These are phyloP conservation scores for Eidolon helvum DNA, from an alignment of 2,113 vertebrate genomes.

Conservation along the genomic window DNA sequence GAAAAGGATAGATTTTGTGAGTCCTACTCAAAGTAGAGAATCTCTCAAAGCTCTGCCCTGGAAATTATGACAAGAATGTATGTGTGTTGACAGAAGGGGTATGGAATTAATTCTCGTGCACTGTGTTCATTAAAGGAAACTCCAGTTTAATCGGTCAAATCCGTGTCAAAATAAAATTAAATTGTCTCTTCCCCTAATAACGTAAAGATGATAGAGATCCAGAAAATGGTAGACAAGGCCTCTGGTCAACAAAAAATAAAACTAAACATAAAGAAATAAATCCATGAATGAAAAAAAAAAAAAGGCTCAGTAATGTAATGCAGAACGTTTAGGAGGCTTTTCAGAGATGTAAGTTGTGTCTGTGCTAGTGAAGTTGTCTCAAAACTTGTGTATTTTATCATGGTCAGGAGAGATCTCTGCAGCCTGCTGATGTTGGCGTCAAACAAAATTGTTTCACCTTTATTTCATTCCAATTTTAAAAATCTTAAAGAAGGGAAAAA, in stretches of 20 bases:
- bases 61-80: not conserved
- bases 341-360: not conserved
- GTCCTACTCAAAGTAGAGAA: not conserved
- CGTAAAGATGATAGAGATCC: not conserved
- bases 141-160: not conserved
- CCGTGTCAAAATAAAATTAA: not conserved
- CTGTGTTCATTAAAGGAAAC: not conserved
- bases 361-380: fast-evolving
- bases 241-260: not conserved
- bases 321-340: not conserved
- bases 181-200: not conserved
- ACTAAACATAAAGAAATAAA: not conserved
- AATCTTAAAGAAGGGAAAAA: not conserved
- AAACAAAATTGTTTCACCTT: not conserved
- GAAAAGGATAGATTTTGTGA: not conserved
- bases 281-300: not conserved
- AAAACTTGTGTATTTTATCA: not conserved
- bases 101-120: not conserved
- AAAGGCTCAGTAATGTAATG: not conserved
- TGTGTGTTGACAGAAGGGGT: too few relatives aligned
- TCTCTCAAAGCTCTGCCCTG: not conserved
- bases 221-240: not conserved
- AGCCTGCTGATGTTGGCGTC: not conserved
- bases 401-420: not conserved
- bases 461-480: not conserved